These are phyloP conservation scores for Thumatha senex DNA, from an alignment of 2,888 invertebrate species.

Conservation along the genomic window DNA sequence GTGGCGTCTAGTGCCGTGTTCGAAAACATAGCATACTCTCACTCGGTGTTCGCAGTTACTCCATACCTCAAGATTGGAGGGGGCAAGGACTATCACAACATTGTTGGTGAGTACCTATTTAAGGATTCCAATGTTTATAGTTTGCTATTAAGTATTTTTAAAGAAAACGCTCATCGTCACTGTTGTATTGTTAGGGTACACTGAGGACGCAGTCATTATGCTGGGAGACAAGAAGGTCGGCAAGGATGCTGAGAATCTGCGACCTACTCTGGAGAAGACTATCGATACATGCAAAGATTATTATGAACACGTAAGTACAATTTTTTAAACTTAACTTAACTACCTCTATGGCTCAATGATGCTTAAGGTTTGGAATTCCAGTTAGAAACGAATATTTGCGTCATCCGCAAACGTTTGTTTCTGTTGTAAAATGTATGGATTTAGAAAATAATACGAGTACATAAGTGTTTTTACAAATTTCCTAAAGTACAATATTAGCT, in stretches of 20 bases:
- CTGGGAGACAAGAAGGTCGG: constrained; percentile 86
- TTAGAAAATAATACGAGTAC: no score
- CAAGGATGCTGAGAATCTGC: constrained; percentile 80
- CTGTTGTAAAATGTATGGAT: no score
- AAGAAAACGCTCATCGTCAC: no score
- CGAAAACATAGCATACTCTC: constrained; percentile 82
- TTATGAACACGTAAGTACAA: constrained; percentile 82
- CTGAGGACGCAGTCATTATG: constrained; percentile 84
- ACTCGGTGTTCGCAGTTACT: constrained; percentile 85
- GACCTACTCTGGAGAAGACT: constrained; percentile 76
- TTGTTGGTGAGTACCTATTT: constrained; percentile 74
- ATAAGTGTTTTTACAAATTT: no score
- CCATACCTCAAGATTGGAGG: constrained; percentile 79
- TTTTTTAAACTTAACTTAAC: background rate
- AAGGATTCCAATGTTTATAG: no score
- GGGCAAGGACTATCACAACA: constrained; percentile 80
- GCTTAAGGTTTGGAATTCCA: no score
- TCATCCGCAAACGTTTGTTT: no score
- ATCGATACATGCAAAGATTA: constrained; percentile 88
- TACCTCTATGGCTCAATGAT: background rate
- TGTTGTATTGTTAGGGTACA: constrained; percentile 72
- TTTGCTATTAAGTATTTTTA: no score
- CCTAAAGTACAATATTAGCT: no score
- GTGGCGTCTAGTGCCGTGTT: constrained; percentile 52
- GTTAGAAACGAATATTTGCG: no score